A percentile compares a stretch with the other conserved stretches of the same genome.
Conservation (phyloP, 2,113 vertebrate genomes). For the Cacatua alba region DNA sequence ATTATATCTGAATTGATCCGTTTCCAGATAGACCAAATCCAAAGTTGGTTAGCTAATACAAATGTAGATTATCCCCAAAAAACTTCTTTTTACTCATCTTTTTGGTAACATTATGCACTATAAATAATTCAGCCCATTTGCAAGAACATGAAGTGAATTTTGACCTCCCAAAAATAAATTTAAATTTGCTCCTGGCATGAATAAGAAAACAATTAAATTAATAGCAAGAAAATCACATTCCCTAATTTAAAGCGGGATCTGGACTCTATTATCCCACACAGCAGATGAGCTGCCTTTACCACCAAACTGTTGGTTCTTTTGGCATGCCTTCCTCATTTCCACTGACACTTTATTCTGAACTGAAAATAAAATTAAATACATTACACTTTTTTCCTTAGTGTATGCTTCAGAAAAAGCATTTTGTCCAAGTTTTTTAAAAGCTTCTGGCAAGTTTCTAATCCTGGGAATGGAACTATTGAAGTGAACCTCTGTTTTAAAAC, state of each 20-base stretch:
- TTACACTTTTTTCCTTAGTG: neutral
- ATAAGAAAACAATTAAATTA: conserved; percentile 57
- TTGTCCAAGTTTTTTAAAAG: neutral
- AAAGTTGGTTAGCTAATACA: neutral
- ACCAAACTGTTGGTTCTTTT: conserved; percentile 7
- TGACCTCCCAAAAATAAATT: conserved; percentile 42
- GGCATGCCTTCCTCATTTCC: neutral
- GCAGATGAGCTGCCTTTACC: conserved; percentile 31
- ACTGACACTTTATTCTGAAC: neutral
- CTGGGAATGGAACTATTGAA: neutral
- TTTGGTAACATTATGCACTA: neutral
- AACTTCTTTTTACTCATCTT: neutral
- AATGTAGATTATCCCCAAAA: neutral
- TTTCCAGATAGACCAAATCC: neutral
- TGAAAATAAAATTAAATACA: neutral
- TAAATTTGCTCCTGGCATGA: conserved; percentile 42
- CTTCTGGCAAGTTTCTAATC: neutral
- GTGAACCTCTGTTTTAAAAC: neutral
- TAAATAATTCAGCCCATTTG: conserved; percentile 20
- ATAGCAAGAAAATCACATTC: conserved; percentile 42
- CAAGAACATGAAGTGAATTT: conserved; percentile 24
- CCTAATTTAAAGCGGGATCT: conserved; percentile 19
- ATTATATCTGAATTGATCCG: neutral
- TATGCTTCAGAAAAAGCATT: neutral
- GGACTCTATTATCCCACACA: conserved; percentile 43